Evolutionary conservation across 1,140 invertebrate species (phyloP).

Genomic region (Hermetia illucens): DNA sequence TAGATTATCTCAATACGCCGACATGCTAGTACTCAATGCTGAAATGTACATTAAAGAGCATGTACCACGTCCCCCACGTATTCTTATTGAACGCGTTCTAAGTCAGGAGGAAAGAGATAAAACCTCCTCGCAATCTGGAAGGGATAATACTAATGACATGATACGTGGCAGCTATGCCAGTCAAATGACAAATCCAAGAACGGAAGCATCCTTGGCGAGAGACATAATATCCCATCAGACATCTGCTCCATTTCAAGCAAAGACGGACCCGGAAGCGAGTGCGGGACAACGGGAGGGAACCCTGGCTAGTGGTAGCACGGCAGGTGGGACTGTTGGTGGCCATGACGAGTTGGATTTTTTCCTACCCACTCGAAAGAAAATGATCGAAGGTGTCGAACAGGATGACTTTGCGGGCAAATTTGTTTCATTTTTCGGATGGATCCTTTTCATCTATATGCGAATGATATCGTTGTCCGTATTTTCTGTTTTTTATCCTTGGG

Average conservation of each 20-base stretch:
- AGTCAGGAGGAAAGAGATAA: not conserved
- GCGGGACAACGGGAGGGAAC: too few relatives aligned
- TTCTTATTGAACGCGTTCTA: constrained; percentile 3
- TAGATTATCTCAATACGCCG: constrained; percentile 22
- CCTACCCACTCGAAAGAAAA: constrained; percentile 21
- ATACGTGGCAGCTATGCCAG: too few relatives aligned
- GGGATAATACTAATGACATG: too few relatives aligned
- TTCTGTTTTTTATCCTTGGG: constrained; percentile 47
- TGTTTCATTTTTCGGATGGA: constrained; percentile 54
- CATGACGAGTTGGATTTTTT: constrained; percentile 29
- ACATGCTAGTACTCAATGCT: constrained; percentile 26
- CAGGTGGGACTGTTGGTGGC: too few relatives aligned
- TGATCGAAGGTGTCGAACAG: constrained; percentile 43
- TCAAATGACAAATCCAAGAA: too few relatives aligned
- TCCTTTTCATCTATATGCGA: constrained; percentile 48
- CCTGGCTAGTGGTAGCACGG: too few relatives aligned
- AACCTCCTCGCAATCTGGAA: too few relatives aligned
- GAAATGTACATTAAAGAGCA: constrained; percentile 25
- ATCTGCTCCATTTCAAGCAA: too few relatives aligned
- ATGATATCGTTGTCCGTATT: constrained; percentile 52
- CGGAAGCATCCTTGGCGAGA: too few relatives aligned
- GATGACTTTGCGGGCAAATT: constrained; percentile 50
- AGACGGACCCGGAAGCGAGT: too few relatives aligned
- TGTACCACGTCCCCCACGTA: constrained; percentile 21
- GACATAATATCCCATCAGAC: too few relatives aligned